Evolutionary conservation across 1,140 invertebrate genomes (phyloP).

Genomic region (Eupeodes corollae): DNA sequence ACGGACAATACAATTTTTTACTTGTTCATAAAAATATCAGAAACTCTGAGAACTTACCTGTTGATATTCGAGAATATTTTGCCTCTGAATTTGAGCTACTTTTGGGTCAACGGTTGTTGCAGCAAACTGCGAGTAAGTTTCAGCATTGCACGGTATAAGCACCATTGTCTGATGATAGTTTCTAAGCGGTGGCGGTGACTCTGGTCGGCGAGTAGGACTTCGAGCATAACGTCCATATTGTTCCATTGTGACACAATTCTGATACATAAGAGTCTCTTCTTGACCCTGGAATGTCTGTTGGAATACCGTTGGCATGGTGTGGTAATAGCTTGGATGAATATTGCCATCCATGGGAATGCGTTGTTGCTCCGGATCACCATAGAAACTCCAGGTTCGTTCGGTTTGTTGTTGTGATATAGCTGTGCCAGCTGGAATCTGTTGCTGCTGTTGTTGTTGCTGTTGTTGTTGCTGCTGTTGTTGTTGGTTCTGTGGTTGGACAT

Average conservation of each 20-base stretch:
- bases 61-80: constrained; percentile 36
- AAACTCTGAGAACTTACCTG: constrained; percentile 24
- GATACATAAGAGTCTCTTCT: constrained; percentile 26
- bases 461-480: constrained; percentile 10
- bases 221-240: constrained; percentile 34
- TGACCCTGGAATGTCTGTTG: constrained; percentile 30
- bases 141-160: constrained; percentile 59
- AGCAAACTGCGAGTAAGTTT: constrained; percentile 35
- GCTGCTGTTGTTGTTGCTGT: constrained; percentile 16
- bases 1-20: no score
- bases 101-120: constrained; percentile 29
- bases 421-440: constrained; percentile 17
- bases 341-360: constrained; percentile 27
- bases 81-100: constrained; percentile 27
- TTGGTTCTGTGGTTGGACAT: constrained; percentile 30
- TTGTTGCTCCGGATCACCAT: constrained; percentile 24
- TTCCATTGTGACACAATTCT: constrained; percentile 34
- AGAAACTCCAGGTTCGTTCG: constrained; percentile 35
- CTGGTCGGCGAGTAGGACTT: constrained; percentile 42
- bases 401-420: constrained; percentile 30
- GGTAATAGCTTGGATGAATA: constrained; percentile 39
- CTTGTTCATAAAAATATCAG: no score
- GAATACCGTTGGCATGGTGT: constrained; percentile 38
- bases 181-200: constrained; percentile 52
- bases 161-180: constrained; percentile 59